phyloP scores from a whole-genome alignment of 2,797 vertebrate species.

The Paramormyrops hopkinsi region DNA sequence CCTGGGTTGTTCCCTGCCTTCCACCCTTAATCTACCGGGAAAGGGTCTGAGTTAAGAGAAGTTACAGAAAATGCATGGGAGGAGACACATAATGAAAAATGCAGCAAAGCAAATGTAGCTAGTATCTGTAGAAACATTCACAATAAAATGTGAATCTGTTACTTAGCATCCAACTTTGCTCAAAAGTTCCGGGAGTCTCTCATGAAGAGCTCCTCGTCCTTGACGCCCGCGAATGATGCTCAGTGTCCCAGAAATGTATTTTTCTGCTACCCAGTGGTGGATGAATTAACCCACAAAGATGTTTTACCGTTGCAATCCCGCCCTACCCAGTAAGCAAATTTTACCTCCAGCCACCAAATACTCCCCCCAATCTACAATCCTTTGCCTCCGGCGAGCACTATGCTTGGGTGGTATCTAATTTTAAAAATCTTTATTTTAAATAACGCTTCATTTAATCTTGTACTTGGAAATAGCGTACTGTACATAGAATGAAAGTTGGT shows the following conservation, averaged over 20 bases:
- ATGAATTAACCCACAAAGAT: neutral
- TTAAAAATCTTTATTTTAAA: neutral
- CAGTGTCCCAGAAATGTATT: neutral
- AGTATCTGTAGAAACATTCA: neutral
- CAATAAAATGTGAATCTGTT: neutral
- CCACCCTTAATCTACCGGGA: neutral
- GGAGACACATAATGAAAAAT: neutral
- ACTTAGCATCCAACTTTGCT: neutral
- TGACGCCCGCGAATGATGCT: neutral
- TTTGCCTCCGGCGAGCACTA: neutral
- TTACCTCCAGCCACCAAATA: neutral
- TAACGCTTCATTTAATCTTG: neutral
- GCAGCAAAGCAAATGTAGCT: neutral
- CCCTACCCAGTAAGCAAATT: neutral
- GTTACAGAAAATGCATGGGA: neutral
- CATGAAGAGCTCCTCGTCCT: neutral
- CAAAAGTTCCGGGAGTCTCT: neutral
- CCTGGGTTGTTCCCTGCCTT: neutral
- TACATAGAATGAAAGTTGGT: neutral
- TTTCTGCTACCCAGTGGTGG: neutral
- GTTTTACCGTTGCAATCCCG: neutral
- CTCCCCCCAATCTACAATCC: neutral
- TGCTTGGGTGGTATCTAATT: neutral
- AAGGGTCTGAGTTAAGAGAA: neutral
- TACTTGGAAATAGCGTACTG: neutral